phyloP scores from a whole-genome alignment of 2,797 vertebrate species.

The Lagorchestes hirsutus region DNA sequence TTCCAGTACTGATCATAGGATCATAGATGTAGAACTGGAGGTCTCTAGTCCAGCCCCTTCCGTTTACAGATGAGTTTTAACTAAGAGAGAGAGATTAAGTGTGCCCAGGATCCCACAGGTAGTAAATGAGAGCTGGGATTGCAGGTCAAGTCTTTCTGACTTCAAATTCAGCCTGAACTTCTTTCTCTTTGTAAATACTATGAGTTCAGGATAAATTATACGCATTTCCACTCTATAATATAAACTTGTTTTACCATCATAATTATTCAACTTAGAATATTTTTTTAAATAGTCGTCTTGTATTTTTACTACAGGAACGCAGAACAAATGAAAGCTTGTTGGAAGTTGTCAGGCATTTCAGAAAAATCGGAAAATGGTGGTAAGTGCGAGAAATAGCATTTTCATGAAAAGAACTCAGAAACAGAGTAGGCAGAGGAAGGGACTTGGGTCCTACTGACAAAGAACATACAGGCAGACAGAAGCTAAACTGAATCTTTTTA shows the following conservation, averaged over 20 bases:
- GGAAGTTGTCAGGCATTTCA: constrained; percentile 96
- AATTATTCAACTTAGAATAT: constrained; percentile 45
- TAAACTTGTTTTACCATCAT: constrained; percentile 21
- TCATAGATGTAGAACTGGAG: background rate
- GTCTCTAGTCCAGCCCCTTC: background rate
- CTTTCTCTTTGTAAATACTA: background rate
- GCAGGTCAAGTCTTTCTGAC: background rate
- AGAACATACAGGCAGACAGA: no score
- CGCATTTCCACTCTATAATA: constrained; percentile 48
- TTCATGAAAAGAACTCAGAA: no score
- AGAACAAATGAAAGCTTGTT: constrained; percentile 96
- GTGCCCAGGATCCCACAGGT: background rate
- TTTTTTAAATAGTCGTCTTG: constrained; percentile 42
- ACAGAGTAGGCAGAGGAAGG: no score
- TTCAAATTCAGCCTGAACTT: background rate
- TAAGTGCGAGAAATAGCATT: constrained; percentile 72
- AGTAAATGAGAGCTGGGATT: background rate
- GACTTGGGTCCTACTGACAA: no score
- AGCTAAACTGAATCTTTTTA: no score
- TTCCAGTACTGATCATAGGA: background rate
- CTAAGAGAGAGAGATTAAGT: no score
- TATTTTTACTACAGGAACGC: constrained; percentile 89
- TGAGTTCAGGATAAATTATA: background rate
- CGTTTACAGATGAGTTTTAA: background rate
- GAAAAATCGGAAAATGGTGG: constrained; percentile 98